Evolutionary conservation across 2,113 vertebrate genomes (phyloP).

Genomic region (Chlorocebus sabaeus): DNA sequence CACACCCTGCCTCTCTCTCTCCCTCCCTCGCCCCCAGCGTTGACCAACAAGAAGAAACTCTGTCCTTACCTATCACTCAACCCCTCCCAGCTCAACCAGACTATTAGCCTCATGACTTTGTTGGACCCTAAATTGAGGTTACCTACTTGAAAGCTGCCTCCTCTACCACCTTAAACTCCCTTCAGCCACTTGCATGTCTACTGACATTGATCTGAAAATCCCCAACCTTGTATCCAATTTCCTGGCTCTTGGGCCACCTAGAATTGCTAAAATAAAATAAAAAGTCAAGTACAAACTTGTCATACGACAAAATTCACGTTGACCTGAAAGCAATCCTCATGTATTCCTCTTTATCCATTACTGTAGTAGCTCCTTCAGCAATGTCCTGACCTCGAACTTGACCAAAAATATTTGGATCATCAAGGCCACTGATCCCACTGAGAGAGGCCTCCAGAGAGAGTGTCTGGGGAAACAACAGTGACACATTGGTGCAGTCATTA

Average conservation of each 20-base stretch:
- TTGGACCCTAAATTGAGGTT: not conserved
- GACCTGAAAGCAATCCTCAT: not conserved
- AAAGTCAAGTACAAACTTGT: not conserved
- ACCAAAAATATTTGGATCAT: constrained; percentile 1
- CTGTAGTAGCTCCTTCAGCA: not conserved
- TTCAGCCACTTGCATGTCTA: not conserved
- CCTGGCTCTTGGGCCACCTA: not conserved
- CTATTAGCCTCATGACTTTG: not conserved
- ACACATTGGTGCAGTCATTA: not conserved
- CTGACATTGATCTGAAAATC: constrained; percentile 51
- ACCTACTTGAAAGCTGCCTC: not conserved
- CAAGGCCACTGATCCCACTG: not conserved
- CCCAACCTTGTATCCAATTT: constrained; percentile 11
- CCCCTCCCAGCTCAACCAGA: not conserved
- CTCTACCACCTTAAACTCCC: not conserved
- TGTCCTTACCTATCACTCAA: constrained; percentile 11
- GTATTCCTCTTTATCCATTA: not conserved
- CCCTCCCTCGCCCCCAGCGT: rapidly evolving
- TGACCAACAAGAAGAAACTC: not conserved
- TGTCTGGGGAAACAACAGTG: not conserved
- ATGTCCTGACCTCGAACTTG: not conserved
- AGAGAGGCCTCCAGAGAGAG: not conserved
- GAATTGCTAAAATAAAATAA: constrained; percentile 44
- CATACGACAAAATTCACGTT: not conserved
- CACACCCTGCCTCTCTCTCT: too few species aligned